Evolutionary conservation across 2,888 invertebrate genomes (phyloP), one percentile per base, ranked within the genome.

Genomic region (Athalia cordata): DNA sequence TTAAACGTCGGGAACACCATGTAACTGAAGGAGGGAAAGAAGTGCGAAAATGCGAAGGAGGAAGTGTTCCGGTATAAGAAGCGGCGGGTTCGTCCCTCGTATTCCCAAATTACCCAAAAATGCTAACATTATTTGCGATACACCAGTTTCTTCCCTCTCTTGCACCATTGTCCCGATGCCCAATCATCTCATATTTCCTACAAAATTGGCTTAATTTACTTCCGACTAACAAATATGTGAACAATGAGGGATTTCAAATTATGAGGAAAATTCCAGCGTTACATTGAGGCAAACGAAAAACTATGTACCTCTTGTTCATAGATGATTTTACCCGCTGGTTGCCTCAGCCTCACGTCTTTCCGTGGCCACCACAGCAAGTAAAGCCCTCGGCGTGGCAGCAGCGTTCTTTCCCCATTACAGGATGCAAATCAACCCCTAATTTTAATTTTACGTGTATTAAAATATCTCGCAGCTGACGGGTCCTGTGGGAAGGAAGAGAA

Each of bases 381-480:
- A 75, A 75, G 74, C 74, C 74, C 62, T 75, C 47, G 62, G 59
- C 74, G 74, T 15, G 61, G 78, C 29, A 29, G 29, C 67, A 62
- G 77, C 80, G 81, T 82, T 89, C 91, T 92, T 92, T 92, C 91
- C 91, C 92, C 90, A 92, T 92, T 92, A 92, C 91, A 89, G 87
- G 89, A 92, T 92, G 92, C 92, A 92, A 92, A 92, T 92, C 90
- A 90, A 90, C 89, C 90, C 91, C 91, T 92, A 92, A 92, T 92
- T 92, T 92, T 92, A 92, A 92, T 92, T 92, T 92, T 91, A 90
- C 92, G 91, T 92, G 91, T 92, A 92, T 92, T 92, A 92, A 92
- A 92, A 92, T 90, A 90, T 87, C 89, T 87, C 90, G 89, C 92
- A 91, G 91, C 91, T 92, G 92, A 91, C 92, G 92, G 89, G 88